A percentile compares a stretch with the other conserved stretches of the same genome.
These are phyloP conservation scores for Perodicticus potto DNA, from an alignment of 2,797 vertebrate species.

Conservation along the genomic window DNA sequence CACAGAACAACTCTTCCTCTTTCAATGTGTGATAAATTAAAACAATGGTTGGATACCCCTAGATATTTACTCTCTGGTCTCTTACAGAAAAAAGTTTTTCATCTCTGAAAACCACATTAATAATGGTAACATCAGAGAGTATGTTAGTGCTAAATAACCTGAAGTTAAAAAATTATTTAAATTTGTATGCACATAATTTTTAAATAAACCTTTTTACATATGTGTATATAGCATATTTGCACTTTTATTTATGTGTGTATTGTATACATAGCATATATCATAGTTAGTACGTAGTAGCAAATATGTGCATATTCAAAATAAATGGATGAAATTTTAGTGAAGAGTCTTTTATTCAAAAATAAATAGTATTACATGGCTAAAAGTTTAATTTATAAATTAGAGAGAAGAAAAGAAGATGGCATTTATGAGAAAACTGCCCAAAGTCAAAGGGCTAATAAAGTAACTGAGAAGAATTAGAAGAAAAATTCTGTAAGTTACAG, in stretches of 20 bases:
- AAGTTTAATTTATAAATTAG: not conserved
- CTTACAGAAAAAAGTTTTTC: not conserved
- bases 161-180: not conserved
- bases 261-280: not conserved
- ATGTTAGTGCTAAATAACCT: not conserved
- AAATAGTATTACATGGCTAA: not conserved
- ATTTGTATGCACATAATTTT: not conserved
- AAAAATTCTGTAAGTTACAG: not conserved
- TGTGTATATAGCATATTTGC: not conserved
- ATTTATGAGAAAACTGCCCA: constrained; percentile 11
- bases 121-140: not conserved
- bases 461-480: not conserved
- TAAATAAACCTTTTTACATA: not conserved
- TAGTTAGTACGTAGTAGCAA: not conserved
- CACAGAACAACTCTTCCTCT: too few relatives aligned
- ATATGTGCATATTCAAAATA: not conserved
- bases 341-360: not conserved
- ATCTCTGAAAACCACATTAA: not conserved
- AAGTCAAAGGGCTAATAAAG: not conserved
- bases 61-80: not conserved
- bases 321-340: not conserved
- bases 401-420: not conserved
- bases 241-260: not conserved
- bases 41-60: not conserved
- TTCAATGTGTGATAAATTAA: too few relatives aligned